Evolutionary conservation across 64 coral and sea anemone species (phyloP).

Genomic region (Pocillopora damicornis): DNA sequence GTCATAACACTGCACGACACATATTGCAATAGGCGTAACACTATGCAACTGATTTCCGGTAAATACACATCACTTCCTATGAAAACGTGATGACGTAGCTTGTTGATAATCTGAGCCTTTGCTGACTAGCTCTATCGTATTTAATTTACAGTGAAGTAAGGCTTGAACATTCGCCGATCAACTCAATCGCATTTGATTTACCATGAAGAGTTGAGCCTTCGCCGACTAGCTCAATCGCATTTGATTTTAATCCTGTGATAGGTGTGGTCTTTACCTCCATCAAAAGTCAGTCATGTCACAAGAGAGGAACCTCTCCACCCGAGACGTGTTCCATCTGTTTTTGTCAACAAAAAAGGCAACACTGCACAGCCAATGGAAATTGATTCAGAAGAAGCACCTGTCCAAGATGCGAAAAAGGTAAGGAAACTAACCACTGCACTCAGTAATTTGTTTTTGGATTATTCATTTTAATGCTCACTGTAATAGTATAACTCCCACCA

Average conservation of each 20-base stretch:
- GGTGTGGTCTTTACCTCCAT: slow-evolving; percentile 61
- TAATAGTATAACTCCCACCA: no score
- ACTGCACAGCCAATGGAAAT: slow-evolving; percentile 17
- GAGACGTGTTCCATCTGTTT: slow-evolving; percentile 62
- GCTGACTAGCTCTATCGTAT: background rate
- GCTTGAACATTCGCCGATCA: no score
- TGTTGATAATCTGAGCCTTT: no score
- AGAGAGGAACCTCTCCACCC: slow-evolving; percentile 40
- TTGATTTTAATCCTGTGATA: background rate
- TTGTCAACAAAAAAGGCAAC: slow-evolving; percentile 19
- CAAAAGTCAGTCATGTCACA: slow-evolving; percentile 20
- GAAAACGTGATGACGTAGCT: no score
- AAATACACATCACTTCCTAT: background rate
- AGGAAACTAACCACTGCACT: background rate
- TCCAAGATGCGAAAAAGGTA: slow-evolving; percentile 69
- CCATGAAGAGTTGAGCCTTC: no score
- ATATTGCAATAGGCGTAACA: background rate
- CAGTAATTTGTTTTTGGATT: no score
- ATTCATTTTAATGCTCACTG: no score
- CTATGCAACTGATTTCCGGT: background rate
- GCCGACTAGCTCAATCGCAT: background rate
- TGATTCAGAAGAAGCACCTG: slow-evolving; percentile 33
- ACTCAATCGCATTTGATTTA: no score
- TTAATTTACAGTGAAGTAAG: background rate
- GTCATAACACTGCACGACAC: background rate